Evolutionary conservation across 2,797 vertebrate species (phyloP).

Genomic region (Prionace glauca): DNA sequence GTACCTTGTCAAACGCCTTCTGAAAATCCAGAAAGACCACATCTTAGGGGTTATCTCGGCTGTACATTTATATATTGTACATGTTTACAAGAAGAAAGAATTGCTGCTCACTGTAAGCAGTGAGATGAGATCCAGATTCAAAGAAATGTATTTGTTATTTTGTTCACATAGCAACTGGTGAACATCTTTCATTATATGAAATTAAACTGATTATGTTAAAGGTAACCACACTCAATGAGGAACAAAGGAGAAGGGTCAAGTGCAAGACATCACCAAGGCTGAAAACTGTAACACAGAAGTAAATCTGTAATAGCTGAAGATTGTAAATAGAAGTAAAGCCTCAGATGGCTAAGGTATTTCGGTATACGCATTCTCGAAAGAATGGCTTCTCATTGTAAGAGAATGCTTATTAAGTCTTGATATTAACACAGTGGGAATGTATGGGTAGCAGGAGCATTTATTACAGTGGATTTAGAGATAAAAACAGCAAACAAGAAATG

Average conservation of each 20-base stretch:
- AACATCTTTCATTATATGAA: background rate
- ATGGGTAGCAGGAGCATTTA: background rate
- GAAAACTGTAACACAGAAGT: background rate
- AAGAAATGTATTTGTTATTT: background rate
- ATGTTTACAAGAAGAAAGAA: background rate
- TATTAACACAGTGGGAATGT: background rate
- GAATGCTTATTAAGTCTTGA: background rate
- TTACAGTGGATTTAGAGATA: background rate
- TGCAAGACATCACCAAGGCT: background rate
- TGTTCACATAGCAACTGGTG: too few species aligned
- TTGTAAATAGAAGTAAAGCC: background rate
- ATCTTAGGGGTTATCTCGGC: background rate
- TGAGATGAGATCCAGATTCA: background rate
- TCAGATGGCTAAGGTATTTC: background rate
- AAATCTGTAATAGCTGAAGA: background rate
- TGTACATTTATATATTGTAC: background rate
- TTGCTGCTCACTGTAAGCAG: background rate
- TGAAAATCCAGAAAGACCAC: too few species aligned
- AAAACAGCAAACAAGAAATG: background rate
- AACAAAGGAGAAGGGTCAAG: background rate
- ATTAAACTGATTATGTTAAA: background rate
- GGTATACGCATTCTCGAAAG: background rate
- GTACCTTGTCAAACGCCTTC: too few species aligned
- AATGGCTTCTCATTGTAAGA: background rate
- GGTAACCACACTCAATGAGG: background rate